Percentiles rank a stretch among this genome's conserved stretches.
Evolutionary conservation across 2,797 vertebrate genomes (phyloP).

Genomic region (Natrix natrix): DNA sequence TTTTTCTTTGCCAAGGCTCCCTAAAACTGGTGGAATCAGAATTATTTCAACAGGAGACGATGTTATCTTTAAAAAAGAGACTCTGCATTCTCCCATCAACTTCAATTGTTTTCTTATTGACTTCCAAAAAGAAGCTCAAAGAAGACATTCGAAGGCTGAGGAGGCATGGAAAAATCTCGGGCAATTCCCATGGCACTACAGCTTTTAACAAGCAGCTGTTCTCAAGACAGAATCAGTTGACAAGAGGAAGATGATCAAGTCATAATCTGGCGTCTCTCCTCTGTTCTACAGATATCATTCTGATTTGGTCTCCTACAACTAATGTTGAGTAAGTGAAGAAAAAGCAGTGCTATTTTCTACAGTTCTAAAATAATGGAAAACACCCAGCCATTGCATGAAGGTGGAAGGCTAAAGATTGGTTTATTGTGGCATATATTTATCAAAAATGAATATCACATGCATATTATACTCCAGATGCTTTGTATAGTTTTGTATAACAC

Average conservation of each 20-base stretch:
- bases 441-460: not conserved
- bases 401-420: not conserved
- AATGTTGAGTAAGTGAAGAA: not conserved
- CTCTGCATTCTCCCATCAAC: not conserved
- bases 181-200: not conserved
- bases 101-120: not conserved
- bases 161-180: not conserved
- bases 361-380: not conserved
- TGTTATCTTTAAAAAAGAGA: not conserved
- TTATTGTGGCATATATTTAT: not conserved
- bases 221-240: not conserved
- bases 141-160: not conserved
- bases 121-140: not conserved
- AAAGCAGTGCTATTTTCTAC: not conserved
- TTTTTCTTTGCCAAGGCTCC: not conserved
- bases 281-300: not conserved
- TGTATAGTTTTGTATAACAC: not conserved
- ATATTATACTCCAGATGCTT: not conserved
- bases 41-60: not conserved
- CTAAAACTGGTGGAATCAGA: not conserved
- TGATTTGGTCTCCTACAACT: not conserved
- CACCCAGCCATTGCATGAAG: not conserved
- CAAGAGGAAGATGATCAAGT: not conserved
- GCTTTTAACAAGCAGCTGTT: not conserved
- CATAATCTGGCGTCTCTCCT: not conserved